Conservation (phyloP, 2,888 invertebrate genomes). For the Piscicola geometra region DNA sequence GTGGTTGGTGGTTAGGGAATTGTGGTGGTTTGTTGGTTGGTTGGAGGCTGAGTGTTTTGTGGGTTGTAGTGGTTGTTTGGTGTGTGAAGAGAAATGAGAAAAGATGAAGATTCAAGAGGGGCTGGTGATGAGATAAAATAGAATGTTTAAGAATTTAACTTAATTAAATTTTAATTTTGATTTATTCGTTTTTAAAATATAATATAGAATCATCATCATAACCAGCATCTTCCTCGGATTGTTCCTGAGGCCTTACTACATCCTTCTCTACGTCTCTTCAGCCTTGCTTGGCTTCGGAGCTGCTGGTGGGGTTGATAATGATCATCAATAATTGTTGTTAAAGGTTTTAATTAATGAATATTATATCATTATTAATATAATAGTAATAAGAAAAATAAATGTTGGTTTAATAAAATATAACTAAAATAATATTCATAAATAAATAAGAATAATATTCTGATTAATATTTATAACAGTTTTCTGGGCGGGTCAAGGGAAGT, state of each 20-base stretch:
- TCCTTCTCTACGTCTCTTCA: constrained; percentile 78
- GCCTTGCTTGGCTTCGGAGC: constrained; percentile 83
- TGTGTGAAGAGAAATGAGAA: no score
- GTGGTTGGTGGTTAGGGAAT: no score
- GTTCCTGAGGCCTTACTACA: constrained; percentile 77
- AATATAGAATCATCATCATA: constrained; percentile 10
- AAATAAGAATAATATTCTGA: no score
- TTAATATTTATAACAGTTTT: constrained; percentile 63
- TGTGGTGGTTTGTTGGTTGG: no score
- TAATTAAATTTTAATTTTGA: no score
- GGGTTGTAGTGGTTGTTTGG: no score
- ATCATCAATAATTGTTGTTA: neutral
- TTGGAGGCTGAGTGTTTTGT: no score
- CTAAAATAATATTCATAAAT: neutral
- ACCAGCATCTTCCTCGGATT: constrained; percentile 78
- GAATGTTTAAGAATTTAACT: no score
- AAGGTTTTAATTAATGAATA: neutral
- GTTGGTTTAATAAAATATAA: neutral
- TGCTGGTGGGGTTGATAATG: constrained; percentile 59
- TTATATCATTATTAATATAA: neutral
- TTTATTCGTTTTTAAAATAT: no score
- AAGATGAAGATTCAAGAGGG: no score
- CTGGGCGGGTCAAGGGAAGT: constrained; percentile 91
- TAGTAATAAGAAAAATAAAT: no score
- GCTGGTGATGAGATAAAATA: no score